These are phyloP conservation scores for Sipha flava DNA, from an alignment of 1,140 invertebrate species.

Conservation along the genomic window DNA sequence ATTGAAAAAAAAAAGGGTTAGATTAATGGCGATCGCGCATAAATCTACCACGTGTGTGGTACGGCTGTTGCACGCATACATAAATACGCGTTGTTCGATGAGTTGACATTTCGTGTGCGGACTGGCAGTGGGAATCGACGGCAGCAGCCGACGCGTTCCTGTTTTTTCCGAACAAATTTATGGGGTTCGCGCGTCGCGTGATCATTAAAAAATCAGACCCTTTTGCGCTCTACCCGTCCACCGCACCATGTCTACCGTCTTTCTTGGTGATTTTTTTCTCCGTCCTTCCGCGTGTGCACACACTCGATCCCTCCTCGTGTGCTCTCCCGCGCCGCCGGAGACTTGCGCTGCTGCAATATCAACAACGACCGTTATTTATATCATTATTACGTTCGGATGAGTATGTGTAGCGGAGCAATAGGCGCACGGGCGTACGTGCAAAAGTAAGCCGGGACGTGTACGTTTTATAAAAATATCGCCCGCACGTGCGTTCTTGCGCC, in stretches of 20 bases:
- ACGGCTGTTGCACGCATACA: background rate
- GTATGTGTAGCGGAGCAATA: no score
- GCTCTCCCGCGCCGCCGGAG: no score
- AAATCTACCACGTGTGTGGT: background rate
- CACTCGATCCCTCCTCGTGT: no score
- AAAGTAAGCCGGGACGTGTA: no score
- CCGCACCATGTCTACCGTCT: background rate
- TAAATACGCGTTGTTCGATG: background rate
- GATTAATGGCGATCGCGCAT: background rate
- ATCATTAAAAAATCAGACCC: constrained; percentile 11
- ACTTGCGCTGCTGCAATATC: no score
- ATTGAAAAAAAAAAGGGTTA: background rate
- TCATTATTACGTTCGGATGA: no score
- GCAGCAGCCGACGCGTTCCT: background rate
- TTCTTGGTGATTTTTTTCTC: background rate
- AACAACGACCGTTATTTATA: background rate
- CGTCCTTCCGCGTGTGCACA: background rate
- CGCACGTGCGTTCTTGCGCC: no score
- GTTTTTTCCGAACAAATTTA: background rate
- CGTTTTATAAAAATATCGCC: no score
- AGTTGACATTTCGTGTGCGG: constrained; percentile 1
- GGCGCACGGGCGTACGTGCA: no score
- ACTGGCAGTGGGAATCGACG: background rate
- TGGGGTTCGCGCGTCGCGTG: background rate
- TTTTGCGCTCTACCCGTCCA: no score